Percentiles rank a stretch among this genome's conserved stretches.
These are phyloP conservation scores for Dufourea novaeangliae DNA, from an alignment of 1,140 invertebrate genomes.

Conservation along the genomic window DNA sequence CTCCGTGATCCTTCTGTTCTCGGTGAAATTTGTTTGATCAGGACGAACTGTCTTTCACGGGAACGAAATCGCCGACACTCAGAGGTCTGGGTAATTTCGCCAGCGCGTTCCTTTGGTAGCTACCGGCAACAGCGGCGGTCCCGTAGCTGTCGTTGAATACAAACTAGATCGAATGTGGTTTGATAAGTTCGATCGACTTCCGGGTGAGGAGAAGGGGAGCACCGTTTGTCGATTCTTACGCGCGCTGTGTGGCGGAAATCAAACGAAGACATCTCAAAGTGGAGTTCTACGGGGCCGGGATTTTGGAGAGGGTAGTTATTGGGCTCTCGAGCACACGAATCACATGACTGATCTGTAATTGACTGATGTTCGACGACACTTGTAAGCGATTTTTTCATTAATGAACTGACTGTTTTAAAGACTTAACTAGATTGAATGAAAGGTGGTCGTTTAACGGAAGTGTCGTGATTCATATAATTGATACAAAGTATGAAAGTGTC, in stretches of 20 bases:
- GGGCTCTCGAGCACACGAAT: not conserved
- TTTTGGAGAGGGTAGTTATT: not conserved
- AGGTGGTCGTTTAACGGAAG: no score
- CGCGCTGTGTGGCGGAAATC: no score
- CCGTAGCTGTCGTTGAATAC: no score
- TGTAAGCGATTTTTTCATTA: no score
- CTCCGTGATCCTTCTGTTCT: not conserved
- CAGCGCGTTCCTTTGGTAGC: no score
- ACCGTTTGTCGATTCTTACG: not conserved
- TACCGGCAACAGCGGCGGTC: no score
- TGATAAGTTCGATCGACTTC: not conserved
- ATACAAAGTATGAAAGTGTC: no score
- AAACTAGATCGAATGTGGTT: not conserved
- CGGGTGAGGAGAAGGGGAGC: no score
- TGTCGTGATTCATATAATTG: no score
- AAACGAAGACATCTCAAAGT: not conserved
- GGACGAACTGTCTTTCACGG: not conserved
- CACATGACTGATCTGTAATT: slow-evolving; percentile 13
- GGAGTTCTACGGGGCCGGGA: not conserved
- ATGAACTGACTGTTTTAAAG: no score
- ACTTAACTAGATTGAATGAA: no score
- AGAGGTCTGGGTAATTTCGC: no score
- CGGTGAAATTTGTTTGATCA: not conserved
- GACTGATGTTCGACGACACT: not conserved
- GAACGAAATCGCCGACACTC: not conserved